Base-by-base conservation (phyloP, 2,888 invertebrate species). In the Carterocephalus palaemon region DNA sequence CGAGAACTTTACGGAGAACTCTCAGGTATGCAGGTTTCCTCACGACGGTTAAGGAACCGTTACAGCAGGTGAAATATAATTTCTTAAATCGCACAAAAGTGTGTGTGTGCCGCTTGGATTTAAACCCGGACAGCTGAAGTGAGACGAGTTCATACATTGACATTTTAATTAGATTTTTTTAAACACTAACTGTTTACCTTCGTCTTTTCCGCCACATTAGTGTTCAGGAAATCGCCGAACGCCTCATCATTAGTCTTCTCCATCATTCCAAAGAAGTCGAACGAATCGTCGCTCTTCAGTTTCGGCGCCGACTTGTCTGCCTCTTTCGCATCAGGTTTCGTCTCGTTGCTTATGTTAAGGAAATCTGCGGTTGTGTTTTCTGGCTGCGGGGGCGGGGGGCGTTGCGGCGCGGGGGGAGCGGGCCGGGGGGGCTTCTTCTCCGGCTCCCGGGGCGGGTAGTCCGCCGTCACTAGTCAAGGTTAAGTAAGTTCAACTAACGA, bases 241-340 rank as follows among this genome's bases (percentile, higher is more conserved):
- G 71, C 60, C 40, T 85, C 85, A 39, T 84, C 85, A 1, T 66
- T 59, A 28, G 60, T 74, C 76, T 89, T 93, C 90, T 70, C 85
- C 84, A 78, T 75, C 76, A 84, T 73, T n/a, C 86, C 85, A 51
- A 88, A 88, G 70, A 88, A 85, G 49, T 93, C 93, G 28, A 90
- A 89, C 1, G 90, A 88, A 62, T 88, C 90, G 16, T 75, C 75
- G 46, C 59, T 75, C 52, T 77, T 75, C 10, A 83, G 42, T 41
- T 79, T 78, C 31, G 42, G 34, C 13, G 33, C 33, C 2, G 39
- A 31, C 10, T 39, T 39, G 4, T 39, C 28, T 13, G 7, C 28
- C 36, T 64, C 28, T 38, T 64, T 70, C 46, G n/a, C n/a, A n/a
- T 70, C 71, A 0, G 49, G 17, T 28, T 56, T 59, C 3, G 56